Evolutionary conservation across 2,888 invertebrate genomes (phyloP).

Genomic region (Zhuqinia jingwanae): DNA sequence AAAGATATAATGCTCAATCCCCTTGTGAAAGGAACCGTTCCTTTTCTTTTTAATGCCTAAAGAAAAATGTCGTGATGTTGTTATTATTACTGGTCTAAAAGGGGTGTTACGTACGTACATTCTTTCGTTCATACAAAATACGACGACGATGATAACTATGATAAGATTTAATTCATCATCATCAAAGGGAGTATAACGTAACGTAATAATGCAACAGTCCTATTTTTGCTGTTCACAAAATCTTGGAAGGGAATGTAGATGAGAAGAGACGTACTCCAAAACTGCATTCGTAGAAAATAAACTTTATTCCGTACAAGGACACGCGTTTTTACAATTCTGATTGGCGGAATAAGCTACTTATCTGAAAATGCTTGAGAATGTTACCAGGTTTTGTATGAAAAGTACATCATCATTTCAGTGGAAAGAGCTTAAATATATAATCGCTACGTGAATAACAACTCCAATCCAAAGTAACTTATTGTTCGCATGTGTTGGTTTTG

Average conservation of each 20-base stretch:
- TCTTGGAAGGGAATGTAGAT: background rate
- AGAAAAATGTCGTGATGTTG: background rate
- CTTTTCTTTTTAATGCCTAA: background rate
- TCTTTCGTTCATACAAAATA: background rate
- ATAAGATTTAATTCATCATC: background rate
- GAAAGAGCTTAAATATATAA: no score
- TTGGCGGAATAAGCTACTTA: conserved; percentile 39
- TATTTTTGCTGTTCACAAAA: background rate
- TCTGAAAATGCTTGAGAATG: no score
- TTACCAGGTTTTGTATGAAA: background rate
- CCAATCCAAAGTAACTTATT: no score
- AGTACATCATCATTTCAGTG: background rate
- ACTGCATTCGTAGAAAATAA: background rate
- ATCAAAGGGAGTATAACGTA: no score
- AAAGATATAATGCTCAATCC: background rate
- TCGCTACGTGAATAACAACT: no score
- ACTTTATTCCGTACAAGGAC: conserved; percentile 1
- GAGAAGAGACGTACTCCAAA: background rate
- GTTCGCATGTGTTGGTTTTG: no score
- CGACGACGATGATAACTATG: background rate
- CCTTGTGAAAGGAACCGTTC: conserved; percentile 4
- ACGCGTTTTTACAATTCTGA: conserved; percentile 3
- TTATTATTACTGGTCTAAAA: conserved; percentile 5
- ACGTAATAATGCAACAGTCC: background rate
- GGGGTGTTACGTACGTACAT: background rate